Conservation (phyloP, 2,113 vertebrate species). For the Gopherus evgoodei region DNA sequence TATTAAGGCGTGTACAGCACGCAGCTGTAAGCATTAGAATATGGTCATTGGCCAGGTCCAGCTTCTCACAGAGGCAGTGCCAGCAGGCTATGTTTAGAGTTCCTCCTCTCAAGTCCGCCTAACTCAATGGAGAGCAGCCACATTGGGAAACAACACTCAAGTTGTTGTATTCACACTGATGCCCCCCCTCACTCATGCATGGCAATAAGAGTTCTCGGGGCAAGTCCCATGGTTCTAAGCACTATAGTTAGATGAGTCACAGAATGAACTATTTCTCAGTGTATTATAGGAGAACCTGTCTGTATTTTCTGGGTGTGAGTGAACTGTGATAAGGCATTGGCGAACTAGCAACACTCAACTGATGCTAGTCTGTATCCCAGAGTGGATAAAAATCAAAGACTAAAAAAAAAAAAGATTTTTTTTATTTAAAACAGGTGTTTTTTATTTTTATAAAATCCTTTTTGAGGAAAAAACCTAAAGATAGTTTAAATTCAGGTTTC, state of each 20-base stretch:
- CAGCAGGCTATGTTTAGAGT: background rate
- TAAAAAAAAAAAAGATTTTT: too few relatives aligned
- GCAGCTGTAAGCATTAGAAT: too few relatives aligned
- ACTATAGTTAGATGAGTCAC: background rate
- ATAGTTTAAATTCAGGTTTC: too few relatives aligned
- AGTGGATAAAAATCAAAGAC: too few relatives aligned
- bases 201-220: background rate
- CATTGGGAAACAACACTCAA: background rate
- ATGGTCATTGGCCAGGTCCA: too few relatives aligned
- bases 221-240: background rate
- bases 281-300: background rate
- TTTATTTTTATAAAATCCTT: too few relatives aligned
- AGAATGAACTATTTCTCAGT: background rate
- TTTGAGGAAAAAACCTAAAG: too few relatives aligned
- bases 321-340: background rate
- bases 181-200: background rate
- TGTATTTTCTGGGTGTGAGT: background rate
- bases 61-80: too few relatives aligned
- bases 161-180: background rate
- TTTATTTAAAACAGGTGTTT: too few relatives aligned
- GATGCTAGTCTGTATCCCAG: too few relatives aligned
- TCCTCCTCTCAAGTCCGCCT: background rate
- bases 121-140: background rate
- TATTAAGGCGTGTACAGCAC: too few relatives aligned
- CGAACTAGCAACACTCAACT: too few relatives aligned